Evolutionary conservation across 2,113 vertebrate genomes (phyloP), one percentile per base, ranked within the genome.

Genomic region (Lanius ludovicianus): DNA sequence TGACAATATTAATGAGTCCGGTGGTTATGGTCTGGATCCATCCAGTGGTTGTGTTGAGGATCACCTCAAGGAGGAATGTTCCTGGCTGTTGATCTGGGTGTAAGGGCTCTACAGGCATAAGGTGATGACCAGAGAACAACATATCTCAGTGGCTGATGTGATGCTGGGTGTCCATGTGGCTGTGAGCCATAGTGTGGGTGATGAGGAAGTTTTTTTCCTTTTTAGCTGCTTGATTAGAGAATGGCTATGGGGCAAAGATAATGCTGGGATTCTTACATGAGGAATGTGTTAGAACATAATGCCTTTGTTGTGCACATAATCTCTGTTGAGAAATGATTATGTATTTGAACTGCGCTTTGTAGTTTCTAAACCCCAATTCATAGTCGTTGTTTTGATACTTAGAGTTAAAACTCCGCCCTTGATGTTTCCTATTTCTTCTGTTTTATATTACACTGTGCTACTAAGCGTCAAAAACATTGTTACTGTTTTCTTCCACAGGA

Each of bases 311-410:
- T 79, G 15, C 37, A 28, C 11, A 14, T 53, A 70, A 78, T 82
- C 35, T 46, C 42, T 81, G 50, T 14, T 85, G 69, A 81, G 65
- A 84, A 89, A 81, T 17, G 7, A 62, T 69, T 31, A 7, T 17
- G 11, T 55, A 28, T 89, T 89, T 96, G 80, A 81, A 84, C 55
- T 33, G 14, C 84, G 76, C 84, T 91, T 89, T 93, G 77, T 85
- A 64, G 84, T 60, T 90, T 84, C 49, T 82, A 68, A 90, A 89
- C 28, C 37, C 5, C 22, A 60, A 31, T 82, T 89, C 87, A 30
- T 24, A 79, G 52, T 76, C 53, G 24, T n/a, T 68, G 5, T 89
- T 94, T 87, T 87, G 78, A 64, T 68, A 67, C 6, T 68, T 80
- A 12, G 0, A 87, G 39, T 68, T 81, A 75, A 89, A 84, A 64